These are phyloP conservation scores for Lydus trimaculatus DNA, from an alignment of 2,888 invertebrate genomes.

Conservation along the genomic window DNA sequence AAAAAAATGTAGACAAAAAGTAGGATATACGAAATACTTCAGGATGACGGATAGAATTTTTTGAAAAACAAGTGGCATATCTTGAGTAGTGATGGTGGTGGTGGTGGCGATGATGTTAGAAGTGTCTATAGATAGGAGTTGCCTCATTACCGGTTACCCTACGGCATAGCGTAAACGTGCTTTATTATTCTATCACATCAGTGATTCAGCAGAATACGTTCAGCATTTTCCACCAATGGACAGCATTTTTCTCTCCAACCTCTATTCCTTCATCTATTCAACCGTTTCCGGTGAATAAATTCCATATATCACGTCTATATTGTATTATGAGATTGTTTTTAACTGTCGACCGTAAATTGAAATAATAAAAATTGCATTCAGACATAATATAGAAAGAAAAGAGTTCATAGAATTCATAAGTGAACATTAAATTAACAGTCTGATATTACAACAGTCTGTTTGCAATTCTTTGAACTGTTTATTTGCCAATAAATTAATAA, in stretches of 20 bases:
- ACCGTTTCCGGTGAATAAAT: conserved; percentile 38
- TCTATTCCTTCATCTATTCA: conserved; percentile 25
- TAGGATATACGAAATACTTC: conserved; percentile 6
- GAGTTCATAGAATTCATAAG: no score
- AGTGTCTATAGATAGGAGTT: conserved; percentile 50
- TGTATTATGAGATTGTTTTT: conserved; percentile 32
- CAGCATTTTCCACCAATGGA: conserved; percentile 32
- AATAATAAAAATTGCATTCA: background rate
- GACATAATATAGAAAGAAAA: background rate
- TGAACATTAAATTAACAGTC: background rate
- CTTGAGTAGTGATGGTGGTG: conserved; percentile 28
- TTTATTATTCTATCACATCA: conserved; percentile 53
- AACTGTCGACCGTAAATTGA: conserved; percentile 8
- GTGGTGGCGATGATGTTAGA: conserved; percentile 22
- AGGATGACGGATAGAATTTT: conserved; percentile 32
- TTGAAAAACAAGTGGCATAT: conserved; percentile 39
- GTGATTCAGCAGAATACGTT: conserved; percentile 52
- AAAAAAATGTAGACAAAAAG: background rate
- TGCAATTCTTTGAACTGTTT: conserved; percentile 1
- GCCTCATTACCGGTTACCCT: conserved; percentile 49
- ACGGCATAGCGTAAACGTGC: conserved; percentile 47
- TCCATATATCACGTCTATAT: conserved; percentile 41
- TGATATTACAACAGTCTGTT: background rate
- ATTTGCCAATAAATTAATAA: conserved; percentile 2
- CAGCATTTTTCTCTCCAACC: conserved; percentile 34